Evolutionary conservation across 2,888 invertebrate genomes (phyloP).

Genomic region (Drosophila dives): DNA sequence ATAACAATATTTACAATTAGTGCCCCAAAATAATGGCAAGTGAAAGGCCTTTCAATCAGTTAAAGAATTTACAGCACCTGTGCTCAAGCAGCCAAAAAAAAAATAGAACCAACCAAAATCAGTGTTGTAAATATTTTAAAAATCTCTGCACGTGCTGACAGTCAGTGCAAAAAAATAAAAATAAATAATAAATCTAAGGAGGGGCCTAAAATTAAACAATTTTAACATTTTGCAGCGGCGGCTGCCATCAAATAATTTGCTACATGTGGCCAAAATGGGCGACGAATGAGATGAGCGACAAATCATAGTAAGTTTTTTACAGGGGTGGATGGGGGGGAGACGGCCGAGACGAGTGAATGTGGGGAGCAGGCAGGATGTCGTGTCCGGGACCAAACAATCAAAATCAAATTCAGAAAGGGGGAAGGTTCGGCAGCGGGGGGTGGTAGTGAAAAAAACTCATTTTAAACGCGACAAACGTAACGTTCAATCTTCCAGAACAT

Average conservation of each 20-base stretch:
- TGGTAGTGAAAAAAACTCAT: constrained; percentile 71
- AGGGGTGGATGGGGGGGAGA: not conserved
- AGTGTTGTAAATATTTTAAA: constrained; percentile 49
- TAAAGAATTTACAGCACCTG: constrained; percentile 49
- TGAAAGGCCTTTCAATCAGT: constrained; percentile 31
- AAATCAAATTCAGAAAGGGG: constrained; percentile 71
- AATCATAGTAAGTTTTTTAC: constrained; percentile 43
- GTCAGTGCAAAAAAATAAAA: constrained; percentile 18
- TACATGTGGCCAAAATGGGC: constrained; percentile 63
- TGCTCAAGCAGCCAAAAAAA: constrained; percentile 17
- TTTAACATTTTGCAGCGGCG: constrained; percentile 44
- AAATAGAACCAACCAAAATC: constrained; percentile 25
- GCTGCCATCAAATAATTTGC: constrained; percentile 65
- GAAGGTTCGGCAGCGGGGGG: not conserved
- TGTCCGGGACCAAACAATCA: constrained; percentile 78
- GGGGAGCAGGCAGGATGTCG: constrained; percentile 19
- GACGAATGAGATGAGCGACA: constrained; percentile 53
- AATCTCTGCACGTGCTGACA: constrained; percentile 52
- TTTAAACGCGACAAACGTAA: constrained; percentile 83
- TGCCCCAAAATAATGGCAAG: not conserved
- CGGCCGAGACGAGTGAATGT: not conserved
- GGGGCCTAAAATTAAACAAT: constrained; percentile 71
- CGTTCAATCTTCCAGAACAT: constrained; percentile 84
- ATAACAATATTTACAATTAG: constrained; percentile 10
- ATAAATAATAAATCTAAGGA: constrained; percentile 22